These are phyloP conservation scores for Hozukius guyotensis DNA, from an alignment of 2,797 vertebrate genomes.

Conservation along the genomic window DNA sequence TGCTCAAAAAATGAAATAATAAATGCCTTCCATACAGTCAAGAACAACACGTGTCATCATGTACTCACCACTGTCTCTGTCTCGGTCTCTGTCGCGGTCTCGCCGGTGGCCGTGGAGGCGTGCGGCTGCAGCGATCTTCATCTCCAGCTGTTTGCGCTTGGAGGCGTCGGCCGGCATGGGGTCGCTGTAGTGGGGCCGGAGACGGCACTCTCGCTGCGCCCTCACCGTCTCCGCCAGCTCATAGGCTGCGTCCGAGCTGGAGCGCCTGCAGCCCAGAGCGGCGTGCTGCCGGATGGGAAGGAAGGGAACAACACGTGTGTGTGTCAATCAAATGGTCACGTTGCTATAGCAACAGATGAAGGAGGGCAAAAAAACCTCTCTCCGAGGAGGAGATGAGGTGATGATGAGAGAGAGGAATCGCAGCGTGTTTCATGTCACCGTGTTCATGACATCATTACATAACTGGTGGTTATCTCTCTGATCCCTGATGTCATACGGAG, in stretches of 20 bases:
- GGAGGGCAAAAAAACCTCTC: neutral
- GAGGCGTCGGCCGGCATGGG: constrained; percentile 90
- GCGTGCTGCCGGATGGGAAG: constrained; percentile 69
- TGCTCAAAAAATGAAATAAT: neutral
- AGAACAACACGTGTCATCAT: neutral
- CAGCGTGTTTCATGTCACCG: constrained; percentile 1
- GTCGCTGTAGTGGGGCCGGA: constrained; percentile 91
- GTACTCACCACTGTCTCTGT: constrained; percentile 78
- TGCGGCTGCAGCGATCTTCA: constrained; percentile 90
- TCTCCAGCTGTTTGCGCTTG: constrained; percentile 92
- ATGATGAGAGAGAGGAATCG: neutral
- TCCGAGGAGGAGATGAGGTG: neutral
- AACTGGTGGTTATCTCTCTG: constrained; percentile 50
- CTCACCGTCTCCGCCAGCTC: constrained; percentile 86
- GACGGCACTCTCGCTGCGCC: constrained; percentile 88
- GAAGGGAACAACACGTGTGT: constrained; percentile 36
- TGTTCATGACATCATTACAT: constrained; percentile 55
- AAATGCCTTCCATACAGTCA: neutral
- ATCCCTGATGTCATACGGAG: constrained; percentile 54
- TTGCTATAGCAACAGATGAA: constrained; percentile 60
- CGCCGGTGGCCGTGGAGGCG: constrained; percentile 87
- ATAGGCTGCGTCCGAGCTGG: constrained; percentile 89
- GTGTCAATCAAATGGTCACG: constrained; percentile 38
- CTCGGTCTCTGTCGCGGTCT: constrained; percentile 80
- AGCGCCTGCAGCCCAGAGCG: constrained; percentile 86